These are phyloP conservation scores for Heliconius himera DNA, from an alignment of 1,140 invertebrate genomes.

Conservation along the genomic window DNA sequence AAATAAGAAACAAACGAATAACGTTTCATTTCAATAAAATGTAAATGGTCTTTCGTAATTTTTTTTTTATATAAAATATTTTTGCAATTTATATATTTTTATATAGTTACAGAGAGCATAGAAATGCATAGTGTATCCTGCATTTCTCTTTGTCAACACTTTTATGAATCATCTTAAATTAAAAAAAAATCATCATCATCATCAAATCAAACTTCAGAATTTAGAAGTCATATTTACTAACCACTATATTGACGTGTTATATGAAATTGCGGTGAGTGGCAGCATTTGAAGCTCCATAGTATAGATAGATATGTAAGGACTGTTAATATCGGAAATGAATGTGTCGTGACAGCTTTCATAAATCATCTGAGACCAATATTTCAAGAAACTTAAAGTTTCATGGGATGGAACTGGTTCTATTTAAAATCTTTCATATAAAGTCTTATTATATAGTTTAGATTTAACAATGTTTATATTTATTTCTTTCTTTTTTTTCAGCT, in stretches of 20 bases:
- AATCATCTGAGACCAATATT: constrained; percentile 17
- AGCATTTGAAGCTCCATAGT: background rate
- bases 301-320: background rate
- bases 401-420: background rate
- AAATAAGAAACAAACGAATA: no score
- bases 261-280: background rate
- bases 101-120: no score
- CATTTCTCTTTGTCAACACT: no score
- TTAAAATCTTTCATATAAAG: background rate
- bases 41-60: no score
- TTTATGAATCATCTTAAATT: background rate
- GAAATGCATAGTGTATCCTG: no score
- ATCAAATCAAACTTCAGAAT: background rate
- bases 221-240: background rate
- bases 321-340: constrained; percentile 18
- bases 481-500: no score
- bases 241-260: background rate
- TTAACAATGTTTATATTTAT: no score
- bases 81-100: no score
- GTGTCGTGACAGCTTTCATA: constrained; percentile 23
- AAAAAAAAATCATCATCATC: background rate
- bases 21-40: no score
- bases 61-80: no score
- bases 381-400: background rate
- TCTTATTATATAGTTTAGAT: background rate